A percentile compares a stretch with the other conserved stretches of the same genome.
Evolutionary conservation across 2,113 vertebrate genomes (phyloP).

Genomic region (Abramis brama): DNA sequence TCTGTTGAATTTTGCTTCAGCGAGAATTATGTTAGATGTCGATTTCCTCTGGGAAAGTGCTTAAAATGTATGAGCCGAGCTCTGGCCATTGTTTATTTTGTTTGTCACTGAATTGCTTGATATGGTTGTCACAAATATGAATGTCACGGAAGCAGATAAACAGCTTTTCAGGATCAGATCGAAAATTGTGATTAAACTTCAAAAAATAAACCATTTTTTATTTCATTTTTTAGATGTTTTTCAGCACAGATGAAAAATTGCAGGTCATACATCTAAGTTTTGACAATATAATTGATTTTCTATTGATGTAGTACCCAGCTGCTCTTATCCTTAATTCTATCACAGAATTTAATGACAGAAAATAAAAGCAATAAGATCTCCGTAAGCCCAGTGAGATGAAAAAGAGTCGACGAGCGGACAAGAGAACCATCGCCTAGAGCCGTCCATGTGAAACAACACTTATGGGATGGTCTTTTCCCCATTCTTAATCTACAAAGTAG

Average conservation of each 20-base stretch:
- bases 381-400: constrained; percentile 44
- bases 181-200: constrained; percentile 46
- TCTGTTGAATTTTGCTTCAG: constrained; percentile 27
- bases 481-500: not conserved
- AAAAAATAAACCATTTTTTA: constrained; percentile 12
- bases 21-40: constrained; percentile 1
- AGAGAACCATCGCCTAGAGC: constrained; percentile 34
- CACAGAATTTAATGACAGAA: constrained; percentile 46
- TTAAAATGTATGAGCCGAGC: constrained; percentile 41
- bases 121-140: constrained; percentile 60
- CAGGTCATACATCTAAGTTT: constrained; percentile 45
- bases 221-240: constrained; percentile 13
- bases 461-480: constrained; percentile 4
- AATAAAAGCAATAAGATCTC: constrained; percentile 53
- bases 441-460: constrained; percentile 12
- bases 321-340: constrained; percentile 49
- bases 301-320: constrained; percentile 59
- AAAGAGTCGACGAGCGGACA: constrained; percentile 21
- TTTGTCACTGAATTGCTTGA: constrained; percentile 52
- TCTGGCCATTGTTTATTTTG: constrained; percentile 48
- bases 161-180: constrained; percentile 46
- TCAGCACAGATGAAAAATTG: constrained; percentile 34
- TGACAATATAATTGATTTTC: constrained; percentile 68
- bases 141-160: constrained; percentile 50
- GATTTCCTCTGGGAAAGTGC: constrained; percentile 34